Evolutionary conservation across 2,797 vertebrate species (phyloP), one percentile per base, ranked within the genome.

Genomic region (Channa striata): DNA sequence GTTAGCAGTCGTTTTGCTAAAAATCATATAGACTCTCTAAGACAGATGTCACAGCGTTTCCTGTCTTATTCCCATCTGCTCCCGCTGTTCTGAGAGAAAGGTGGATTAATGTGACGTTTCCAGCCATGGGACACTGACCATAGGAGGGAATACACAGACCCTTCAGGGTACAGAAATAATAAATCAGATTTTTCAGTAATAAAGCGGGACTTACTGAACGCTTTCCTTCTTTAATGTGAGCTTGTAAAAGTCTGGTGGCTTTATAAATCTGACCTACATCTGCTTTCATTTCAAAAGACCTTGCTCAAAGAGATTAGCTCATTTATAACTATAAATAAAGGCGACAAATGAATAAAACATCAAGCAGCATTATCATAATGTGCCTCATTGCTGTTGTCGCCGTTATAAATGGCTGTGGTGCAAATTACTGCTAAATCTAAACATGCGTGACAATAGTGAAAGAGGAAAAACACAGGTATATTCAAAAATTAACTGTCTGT

Each of bases 281-380:
- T 46, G 37, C 72, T 51, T 60, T 30, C 48, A 67, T 71, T 66
- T 75, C 46, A 81, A 78, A 81, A 54, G 30, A 43, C 17, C 51
- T 39, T 23, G 19, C 17, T 57, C 57, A 47, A 61, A 65, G 16
- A 51, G 52, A 21, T 52, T 7, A 2, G 10, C 21, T 59, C 4
- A 3, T 49, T 49, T 39, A 53, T 37, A n/a, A 34, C 39, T 70
- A 68, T 52, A 78, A 74, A 83, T 66, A 72, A 77, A 74, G 17
- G 53, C 1, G 11, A 43, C 21, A 47, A 49, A 82, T 75, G 56
- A 82, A 84, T 83, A 48, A 78, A 69, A 72, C 76, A 83, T 77
- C 25, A 59, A 33, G 42, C 37, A n/a, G 43, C 17, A 76, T 82
- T 62, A 80, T 64, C 63, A 77, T 74, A 68, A 80, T 72, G 34